Evolutionary conservation across 2,888 invertebrate genomes (phyloP).

Genomic region (Euclidia mi): DNA sequence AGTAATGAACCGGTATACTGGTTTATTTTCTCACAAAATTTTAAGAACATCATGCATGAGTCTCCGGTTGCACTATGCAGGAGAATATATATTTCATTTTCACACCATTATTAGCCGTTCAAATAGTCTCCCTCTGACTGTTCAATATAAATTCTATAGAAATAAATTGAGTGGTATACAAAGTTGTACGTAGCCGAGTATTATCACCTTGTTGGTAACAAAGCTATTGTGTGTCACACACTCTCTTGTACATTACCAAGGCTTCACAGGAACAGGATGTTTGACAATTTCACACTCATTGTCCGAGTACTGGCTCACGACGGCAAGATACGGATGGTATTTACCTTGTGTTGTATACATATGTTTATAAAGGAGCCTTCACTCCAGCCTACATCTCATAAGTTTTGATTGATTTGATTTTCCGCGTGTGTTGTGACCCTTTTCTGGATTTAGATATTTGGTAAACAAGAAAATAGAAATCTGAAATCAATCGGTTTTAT

Average conservation of each 20-base stretch:
- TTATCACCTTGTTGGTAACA: neutral
- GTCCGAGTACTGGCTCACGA: neutral
- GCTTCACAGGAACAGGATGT: neutral
- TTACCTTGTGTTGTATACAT: neutral
- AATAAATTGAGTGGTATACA: too few species aligned
- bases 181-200: too few species aligned
- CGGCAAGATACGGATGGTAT: neutral
- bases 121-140: too few species aligned
- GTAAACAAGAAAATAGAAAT: neutral
- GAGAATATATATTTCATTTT: too few species aligned
- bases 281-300: conserved; percentile 7
- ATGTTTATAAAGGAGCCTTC: neutral
- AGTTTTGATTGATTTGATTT: conserved; percentile 6
- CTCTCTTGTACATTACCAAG: neutral
- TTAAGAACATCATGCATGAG: too few species aligned
- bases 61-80: too few species aligned
- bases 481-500: neutral
- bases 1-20: too few species aligned
- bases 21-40: too few species aligned
- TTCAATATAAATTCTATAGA: too few species aligned
- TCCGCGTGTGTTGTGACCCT: neutral
- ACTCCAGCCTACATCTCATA: neutral
- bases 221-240: neutral
- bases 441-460: neutral
- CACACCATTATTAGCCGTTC: too few species aligned